These are phyloP conservation scores for Amphimedon queenslandica DNA, from an alignment of 37 sponge, comb jelly and placozoan species.

Conservation along the genomic window DNA sequence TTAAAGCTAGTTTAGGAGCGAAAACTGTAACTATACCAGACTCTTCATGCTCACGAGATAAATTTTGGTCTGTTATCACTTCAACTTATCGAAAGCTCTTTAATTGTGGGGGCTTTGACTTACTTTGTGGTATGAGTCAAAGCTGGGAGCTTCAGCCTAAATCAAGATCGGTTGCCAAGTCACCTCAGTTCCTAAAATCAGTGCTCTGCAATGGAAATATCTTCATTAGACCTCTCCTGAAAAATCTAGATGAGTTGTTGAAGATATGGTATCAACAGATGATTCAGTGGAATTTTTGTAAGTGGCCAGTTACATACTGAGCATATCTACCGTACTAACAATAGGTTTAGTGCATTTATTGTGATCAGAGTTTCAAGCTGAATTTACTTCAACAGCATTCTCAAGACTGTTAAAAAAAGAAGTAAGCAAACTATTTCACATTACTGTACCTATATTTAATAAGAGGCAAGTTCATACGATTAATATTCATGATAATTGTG, in stretches of 20 bases:
- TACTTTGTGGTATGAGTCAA: constrained; percentile 28
- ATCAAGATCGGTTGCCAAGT: constrained; percentile 19
- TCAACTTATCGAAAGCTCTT: constrained; percentile 4
- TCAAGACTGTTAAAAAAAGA: neutral
- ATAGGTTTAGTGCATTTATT: neutral
- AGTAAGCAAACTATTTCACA: neutral
- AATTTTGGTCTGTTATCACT: neutral
- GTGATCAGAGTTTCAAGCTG: neutral
- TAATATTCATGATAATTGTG: neutral
- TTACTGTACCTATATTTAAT: neutral
- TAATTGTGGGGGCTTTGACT: constrained; percentile 30
- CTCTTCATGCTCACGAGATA: too few relatives aligned
- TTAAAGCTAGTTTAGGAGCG: constrained; percentile 38
- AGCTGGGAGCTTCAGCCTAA: constrained; percentile 20
- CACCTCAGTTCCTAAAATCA: constrained; percentile 27
- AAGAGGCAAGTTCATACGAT: neutral
- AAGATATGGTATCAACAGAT: neutral
- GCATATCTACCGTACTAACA: neutral
- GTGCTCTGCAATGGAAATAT: constrained; percentile 26
- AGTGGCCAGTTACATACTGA: neutral
- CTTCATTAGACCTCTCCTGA: constrained; percentile 38
- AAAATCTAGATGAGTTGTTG: neutral
- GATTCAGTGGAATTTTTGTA: neutral
- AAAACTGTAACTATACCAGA: too few relatives aligned
- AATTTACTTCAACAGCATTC: neutral